Conservation (phyloP, 2,888 invertebrate genomes). For the Pherbina coryleti region DNA sequence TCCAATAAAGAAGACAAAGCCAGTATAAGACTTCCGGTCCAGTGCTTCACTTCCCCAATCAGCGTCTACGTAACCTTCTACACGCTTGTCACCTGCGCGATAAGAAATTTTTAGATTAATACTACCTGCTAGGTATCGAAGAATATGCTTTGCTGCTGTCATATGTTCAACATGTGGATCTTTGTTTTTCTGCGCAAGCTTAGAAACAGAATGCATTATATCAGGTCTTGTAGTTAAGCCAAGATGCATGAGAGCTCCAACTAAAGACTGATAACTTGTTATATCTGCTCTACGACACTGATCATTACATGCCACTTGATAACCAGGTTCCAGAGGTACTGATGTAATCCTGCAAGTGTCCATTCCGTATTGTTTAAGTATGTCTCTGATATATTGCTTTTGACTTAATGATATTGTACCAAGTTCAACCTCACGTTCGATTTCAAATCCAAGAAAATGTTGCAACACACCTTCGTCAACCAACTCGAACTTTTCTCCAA, state of each 20-base stretch:
- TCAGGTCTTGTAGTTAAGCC: conserved; percentile 43
- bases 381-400: neutral
- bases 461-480: conserved; percentile 22
- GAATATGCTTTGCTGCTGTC: conserved; percentile 36
- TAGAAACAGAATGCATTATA: neutral
- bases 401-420: conserved; percentile 30
- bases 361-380: conserved; percentile 16
- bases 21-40: conserved; percentile 42
- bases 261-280: conserved; percentile 40
- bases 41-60: conserved; percentile 37
- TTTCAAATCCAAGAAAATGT: conserved; percentile 39
- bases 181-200: conserved; percentile 43
- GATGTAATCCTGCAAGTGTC: conserved; percentile 34
- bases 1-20: conserved; percentile 39
- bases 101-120: conserved; percentile 43
- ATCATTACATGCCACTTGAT: conserved; percentile 16
- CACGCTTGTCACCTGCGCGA: conserved; percentile 40
- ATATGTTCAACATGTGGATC: conserved; percentile 44
- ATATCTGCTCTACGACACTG: conserved; percentile 29
- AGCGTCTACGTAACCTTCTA: conserved; percentile 40
- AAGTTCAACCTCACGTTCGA: conserved; percentile 37
- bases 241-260: conserved; percentile 43
- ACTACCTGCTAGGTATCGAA: conserved; percentile 35
- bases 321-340: conserved; percentile 37
- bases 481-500: conserved; percentile 28